Percentiles rank a stretch among this genome's conserved stretches.
phyloP scores from a whole-genome alignment of 2,113 vertebrate genomes.

The Stomatorhinus ivindoensis region DNA sequence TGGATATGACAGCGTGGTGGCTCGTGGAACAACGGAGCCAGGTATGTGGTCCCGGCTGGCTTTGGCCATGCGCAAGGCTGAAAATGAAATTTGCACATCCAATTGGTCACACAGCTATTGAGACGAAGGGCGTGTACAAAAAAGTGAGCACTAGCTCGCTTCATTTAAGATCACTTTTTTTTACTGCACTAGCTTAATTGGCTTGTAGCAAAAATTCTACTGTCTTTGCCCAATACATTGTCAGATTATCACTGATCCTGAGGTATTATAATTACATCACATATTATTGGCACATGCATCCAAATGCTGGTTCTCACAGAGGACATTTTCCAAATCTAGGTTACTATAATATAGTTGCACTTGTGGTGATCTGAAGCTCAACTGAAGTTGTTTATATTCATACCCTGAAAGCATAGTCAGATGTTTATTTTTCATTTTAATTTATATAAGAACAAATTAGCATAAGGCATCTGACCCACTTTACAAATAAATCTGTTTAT shows the following conservation, averaged over 20 bases:
- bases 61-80: neutral
- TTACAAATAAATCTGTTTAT: neutral
- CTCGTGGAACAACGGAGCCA: conserved; percentile 69
- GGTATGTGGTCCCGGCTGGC: conserved; percentile 55
- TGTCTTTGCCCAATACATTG: neutral
- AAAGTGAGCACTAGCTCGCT: neutral
- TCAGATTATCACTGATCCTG: neutral
- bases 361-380: neutral
- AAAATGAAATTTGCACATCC: neutral
- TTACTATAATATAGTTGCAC: neutral
- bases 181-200: neutral
- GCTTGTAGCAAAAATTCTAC: neutral
- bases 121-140: neutral
- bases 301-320: neutral
- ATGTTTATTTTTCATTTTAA: neutral
- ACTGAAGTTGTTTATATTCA: neutral
- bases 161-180: neutral
- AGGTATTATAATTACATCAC: neutral
- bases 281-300: neutral
- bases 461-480: neutral
- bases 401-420: neutral
- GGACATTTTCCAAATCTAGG: neutral
- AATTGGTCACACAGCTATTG: neutral
- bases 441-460: neutral
- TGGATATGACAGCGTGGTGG: conserved; percentile 73